Conservation (phyloP, 2,888 invertebrate genomes). For the Drosophila pseudotakahashii region DNA sequence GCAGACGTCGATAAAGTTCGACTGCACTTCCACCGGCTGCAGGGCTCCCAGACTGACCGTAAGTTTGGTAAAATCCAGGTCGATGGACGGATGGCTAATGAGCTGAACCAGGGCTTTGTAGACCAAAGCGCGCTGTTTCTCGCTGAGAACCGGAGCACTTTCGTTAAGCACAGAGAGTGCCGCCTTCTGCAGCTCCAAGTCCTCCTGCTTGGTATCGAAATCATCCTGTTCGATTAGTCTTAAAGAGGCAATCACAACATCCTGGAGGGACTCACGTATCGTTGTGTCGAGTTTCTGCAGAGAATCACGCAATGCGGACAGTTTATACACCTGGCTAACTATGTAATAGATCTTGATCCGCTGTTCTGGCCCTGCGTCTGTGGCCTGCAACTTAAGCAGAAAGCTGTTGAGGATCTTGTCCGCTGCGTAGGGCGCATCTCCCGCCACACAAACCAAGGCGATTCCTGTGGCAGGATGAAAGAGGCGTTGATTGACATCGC, state of each 20-base stretch:
- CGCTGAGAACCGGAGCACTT: conserved; percentile 71
- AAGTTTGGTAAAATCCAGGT: conserved; percentile 70
- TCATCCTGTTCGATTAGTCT: conserved; percentile 58
- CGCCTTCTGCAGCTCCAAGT: conserved; percentile 75
- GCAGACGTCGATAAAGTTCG: conserved; percentile 77
- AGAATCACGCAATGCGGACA: conserved; percentile 57
- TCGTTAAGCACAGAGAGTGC: conserved; percentile 74
- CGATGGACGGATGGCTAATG: conserved; percentile 70
- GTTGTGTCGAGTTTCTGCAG: conserved; percentile 84
- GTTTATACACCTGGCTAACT: conserved; percentile 76
- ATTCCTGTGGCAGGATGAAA: conserved; percentile 81
- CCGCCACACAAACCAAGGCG: conserved; percentile 81
- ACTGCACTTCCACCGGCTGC: conserved; percentile 79
- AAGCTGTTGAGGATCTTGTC: conserved; percentile 81
- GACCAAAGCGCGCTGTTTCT: conserved; percentile 75
- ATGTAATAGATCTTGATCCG: conserved; percentile 75
- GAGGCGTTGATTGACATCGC: conserved; percentile 81
- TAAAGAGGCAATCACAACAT: conserved; percentile 69
- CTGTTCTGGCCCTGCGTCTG: conserved; percentile 58
- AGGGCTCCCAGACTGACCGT: conserved; percentile 76
- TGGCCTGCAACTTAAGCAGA: conserved; percentile 70
- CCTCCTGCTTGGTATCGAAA: conserved; percentile 58
- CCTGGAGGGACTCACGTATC: conserved; percentile 76
- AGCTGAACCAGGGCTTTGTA: conserved; percentile 76
- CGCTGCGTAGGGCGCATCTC: conserved; percentile 77